Evolutionary conservation across 2,113 vertebrate genomes (phyloP).

Genomic region (Odocoileus hemionus): DNA sequence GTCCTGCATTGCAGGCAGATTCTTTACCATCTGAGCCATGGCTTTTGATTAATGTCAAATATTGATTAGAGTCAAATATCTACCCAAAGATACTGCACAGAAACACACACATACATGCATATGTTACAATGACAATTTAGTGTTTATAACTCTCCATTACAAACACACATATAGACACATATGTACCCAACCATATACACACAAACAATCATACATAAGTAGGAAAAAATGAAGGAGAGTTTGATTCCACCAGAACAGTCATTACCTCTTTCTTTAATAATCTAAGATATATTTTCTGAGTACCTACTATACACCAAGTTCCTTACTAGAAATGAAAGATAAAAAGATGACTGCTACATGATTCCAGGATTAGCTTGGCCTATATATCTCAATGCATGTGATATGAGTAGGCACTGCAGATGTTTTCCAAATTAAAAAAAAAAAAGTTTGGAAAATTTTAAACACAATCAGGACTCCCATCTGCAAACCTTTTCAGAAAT

Average conservation of each 20-base stretch:
- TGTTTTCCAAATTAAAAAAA: not conserved
- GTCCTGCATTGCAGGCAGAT: not conserved
- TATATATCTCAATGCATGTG: not conserved
- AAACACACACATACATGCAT: not conserved
- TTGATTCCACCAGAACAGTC: not conserved
- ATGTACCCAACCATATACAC: not conserved
- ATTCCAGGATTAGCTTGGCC: not conserved
- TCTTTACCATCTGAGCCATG: not conserved
- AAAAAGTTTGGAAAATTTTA: not conserved
- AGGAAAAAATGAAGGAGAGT: not conserved
- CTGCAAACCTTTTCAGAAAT: not conserved
- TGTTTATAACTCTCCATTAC: not conserved
- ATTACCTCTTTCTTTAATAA: not conserved
- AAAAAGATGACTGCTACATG: not conserved
- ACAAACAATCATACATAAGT: not conserved
- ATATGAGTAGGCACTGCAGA: not conserved
- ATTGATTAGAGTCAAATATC: conserved; percentile 45
- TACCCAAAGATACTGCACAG: conserved; percentile 16
- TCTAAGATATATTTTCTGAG: not conserved
- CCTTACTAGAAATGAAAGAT: not conserved
- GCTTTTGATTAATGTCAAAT: conserved; percentile 11
- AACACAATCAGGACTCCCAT: not conserved
- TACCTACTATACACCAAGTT: not conserved
- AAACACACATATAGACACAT: not conserved
- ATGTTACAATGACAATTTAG: not conserved